Base-by-base conservation (phyloP, 2,113 vertebrate species). In the Hystrix brachyura region DNA sequence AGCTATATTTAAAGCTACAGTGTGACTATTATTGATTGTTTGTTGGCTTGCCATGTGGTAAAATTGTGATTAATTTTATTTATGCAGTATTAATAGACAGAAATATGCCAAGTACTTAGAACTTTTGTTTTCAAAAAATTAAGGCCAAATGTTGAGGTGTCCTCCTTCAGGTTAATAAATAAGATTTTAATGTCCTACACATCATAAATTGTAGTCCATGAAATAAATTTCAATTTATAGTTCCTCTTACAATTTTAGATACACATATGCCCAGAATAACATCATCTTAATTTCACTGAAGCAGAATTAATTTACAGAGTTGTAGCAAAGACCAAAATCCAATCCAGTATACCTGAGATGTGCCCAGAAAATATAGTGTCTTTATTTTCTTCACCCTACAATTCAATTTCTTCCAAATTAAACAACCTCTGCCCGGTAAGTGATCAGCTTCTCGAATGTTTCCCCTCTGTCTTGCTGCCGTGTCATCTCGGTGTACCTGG, bases 141-240 rank as follows among this genome's bases (percentile, higher is more conserved):
- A 51, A 51, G 6, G 2, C 53, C 43, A 62, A 53, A 91, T 71
- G 19, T 91, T 87, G 82, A 53, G 10, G 38, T 57, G 23, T 38
- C 15, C 14, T 82, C 34, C 23, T 64, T 64, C 51, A 55, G 9
- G 6, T 48, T 8, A 65, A 84, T 34, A 74, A 74, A 81, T 72
- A 60, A 60, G 43, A 79, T 69, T 85, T 62, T 69, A 60, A 86
- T 25, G 43, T 34, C 53, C 78, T 29, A 91, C 0, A 62, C 5
- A 83, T 2, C 23, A 79, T 60, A 85, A 59, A 59, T 27, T 85
- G 53, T 80, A 34, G 23, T 43, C 1, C 38, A 43, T 51, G 82
- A 95, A 94, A 91, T 91, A 57, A 79, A 91, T 69, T 60, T 59
- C 29, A 91, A 86, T 51, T 80, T 86, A 13, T 14, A 43, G 27